Evolutionary conservation across 2,797 vertebrate genomes (phyloP).

Genomic region (Euthynnus affinis): DNA sequence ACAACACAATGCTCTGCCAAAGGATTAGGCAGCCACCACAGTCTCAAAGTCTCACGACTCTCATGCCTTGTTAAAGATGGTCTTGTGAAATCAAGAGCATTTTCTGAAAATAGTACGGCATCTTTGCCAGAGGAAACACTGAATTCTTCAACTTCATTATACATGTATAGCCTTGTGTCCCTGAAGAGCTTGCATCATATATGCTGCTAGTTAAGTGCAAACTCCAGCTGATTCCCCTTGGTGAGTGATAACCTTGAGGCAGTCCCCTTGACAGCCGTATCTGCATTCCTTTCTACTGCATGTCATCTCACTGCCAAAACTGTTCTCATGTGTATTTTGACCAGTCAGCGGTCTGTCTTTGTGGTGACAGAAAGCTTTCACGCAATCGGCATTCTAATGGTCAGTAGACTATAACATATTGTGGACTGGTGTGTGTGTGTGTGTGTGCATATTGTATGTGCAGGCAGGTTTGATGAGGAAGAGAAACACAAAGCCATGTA

Average conservation of each 20-base stretch:
- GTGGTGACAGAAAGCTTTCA: conserved; percentile 18
- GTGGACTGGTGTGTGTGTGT: background rate
- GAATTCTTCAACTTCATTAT: conserved; percentile 34
- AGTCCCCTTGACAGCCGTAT: conserved; percentile 32
- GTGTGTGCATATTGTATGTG: background rate
- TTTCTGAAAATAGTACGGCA: conserved; percentile 14
- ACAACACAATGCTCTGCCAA: conserved; percentile 17
- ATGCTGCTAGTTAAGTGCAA: conserved; percentile 21
- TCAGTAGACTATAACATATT: background rate
- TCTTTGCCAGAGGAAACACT: conserved; percentile 14
- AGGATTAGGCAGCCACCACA: conserved; percentile 15
- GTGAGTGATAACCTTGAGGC: conserved; percentile 45
- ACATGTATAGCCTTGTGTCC: conserved; percentile 5
- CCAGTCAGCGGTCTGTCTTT: background rate
- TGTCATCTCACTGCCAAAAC: conserved; percentile 7
- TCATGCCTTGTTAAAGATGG: conserved; percentile 2
- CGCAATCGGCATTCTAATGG: background rate
- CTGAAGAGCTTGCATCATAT: conserved; percentile 12
- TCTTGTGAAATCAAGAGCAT: background rate
- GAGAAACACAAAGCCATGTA: too few relatives aligned
- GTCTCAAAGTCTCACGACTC: conserved; percentile 8
- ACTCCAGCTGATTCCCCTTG: conserved; percentile 35
- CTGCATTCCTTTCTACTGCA: conserved; percentile 31
- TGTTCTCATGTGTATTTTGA: conserved; percentile 7
- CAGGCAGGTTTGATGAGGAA: too few relatives aligned